Base-by-base conservation (phyloP, 1,140 invertebrate species). In the Sycobia sp. region DNA sequence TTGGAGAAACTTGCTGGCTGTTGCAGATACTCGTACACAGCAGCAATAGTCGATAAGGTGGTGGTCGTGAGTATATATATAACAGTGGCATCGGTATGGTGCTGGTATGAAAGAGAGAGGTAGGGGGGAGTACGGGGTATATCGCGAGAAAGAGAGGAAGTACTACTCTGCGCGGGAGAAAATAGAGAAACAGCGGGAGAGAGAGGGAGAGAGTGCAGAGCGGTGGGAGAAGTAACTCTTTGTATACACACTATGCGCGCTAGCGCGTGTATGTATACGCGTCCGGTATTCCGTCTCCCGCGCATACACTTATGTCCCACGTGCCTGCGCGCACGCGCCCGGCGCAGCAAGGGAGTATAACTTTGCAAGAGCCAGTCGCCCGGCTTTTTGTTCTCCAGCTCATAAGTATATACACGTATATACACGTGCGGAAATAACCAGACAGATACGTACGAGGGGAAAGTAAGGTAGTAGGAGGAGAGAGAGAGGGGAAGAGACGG, bases 1-100 rank as follows among this genome's bases (percentile, higher is more conserved):
- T 71, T 29, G 20, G 65, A 70, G 70, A 74, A 77, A 78, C 73
- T 76, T 73, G 68, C 43, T 20, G 46, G 18, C n/a, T 53, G 27
- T 10, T 39, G 20, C 0, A 13, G 50, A 8, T 38, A 53, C 14
- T 54, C 20, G 36, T 41, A 10, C 8, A 7, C 11, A 46, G 14
- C n/a, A 41, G 39, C 3, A 3, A 16, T 41, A 49, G 8, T 36
- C 16, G 49, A 4, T 18, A 20, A 18, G 10, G 11, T n/a, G 25
- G 4, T 25, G 16, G 8, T 25, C n/a, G 13, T n/a, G n/a, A n/a
- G n/a, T n/a, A n/a, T n/a, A n/a, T n/a, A n/a, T n/a, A n/a, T 32
- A 29, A 0, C 7, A 29, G 25, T 49, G 9, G 4, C 16, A 16
- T 2, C 14, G 46, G 29, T 4, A 32, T 29, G 14, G 46, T 29